Evolutionary conservation across 1,140 invertebrate genomes (phyloP), one percentile per base, ranked within the genome.

Genomic region (Drosophila virilis): DNA sequence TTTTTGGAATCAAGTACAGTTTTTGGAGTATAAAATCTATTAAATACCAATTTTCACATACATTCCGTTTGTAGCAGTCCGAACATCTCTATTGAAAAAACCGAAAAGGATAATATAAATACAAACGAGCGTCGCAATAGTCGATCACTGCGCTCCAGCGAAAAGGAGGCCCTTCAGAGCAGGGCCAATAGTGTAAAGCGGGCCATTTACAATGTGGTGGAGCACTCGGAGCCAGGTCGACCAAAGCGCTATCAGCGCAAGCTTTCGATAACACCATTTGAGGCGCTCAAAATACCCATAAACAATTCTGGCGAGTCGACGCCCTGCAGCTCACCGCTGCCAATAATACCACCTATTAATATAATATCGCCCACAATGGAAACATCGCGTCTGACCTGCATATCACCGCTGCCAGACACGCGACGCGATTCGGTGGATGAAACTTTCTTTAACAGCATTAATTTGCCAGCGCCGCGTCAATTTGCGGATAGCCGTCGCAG

Each of bases 111-210:
- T 62, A 77, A 92, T 51, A 76, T 92, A 1, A 92, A 92, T 38
- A 50, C 76, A 0, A 92, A 92, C 58, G 92, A 92, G 46, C 79
- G 91, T 12, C 76, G 91, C 6, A 92, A 79, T 28, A 92, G 91
- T 37, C 86, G 92, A 6, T 81, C 79, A 0, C 64, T 92, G 6
- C 83, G 81, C 10, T 86, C 78, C 50, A 90, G 70, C n/a, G 92
- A 92, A 43, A 91, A 94, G 58, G 94, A 94, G 71, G 93, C 94
- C n/a, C 77, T 95, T 33, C 93, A 94, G 13, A 92, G 93, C 7
- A 93, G 96, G 55, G 95, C 95, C 2, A 94, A 98, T 91, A 98
- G 97, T 93, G 94, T 98, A 67, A 98, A 98, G 85, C 95, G 96
- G 80, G 97, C 97, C 51, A 95, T 98, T 35, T 94, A 96, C 75